Conservation (phyloP, 2,113 vertebrate species). For the Oreochromis aureus region DNA sequence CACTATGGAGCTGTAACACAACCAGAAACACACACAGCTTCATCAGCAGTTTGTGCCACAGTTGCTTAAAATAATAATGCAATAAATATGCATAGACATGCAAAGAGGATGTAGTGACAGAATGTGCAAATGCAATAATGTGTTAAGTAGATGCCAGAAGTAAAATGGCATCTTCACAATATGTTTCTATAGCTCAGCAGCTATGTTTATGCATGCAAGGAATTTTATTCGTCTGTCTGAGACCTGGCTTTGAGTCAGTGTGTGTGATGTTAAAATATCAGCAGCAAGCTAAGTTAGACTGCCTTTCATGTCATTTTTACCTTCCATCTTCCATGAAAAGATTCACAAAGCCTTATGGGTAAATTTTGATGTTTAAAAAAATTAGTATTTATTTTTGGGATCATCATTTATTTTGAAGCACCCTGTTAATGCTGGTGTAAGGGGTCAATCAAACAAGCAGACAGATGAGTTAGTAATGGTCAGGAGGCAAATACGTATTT, state of each 20-base stretch:
- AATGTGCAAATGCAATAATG: neutral
- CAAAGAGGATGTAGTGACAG: neutral
- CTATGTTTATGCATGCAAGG: neutral
- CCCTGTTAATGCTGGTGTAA: neutral
- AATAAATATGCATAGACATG: neutral
- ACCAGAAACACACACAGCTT: neutral
- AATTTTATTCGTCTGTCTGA: neutral
- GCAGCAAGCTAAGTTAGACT: neutral
- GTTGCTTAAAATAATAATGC: neutral
- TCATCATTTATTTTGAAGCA: neutral
- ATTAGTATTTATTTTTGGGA: neutral
- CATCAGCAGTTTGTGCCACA: slow-evolving; percentile 36
- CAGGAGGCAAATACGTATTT: neutral
- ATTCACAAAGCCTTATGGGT: neutral
- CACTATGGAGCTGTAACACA: neutral
- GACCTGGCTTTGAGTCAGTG: neutral
- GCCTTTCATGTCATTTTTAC: neutral
- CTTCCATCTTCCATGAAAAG: neutral
- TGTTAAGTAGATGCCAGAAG: neutral
- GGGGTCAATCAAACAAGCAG: neutral
- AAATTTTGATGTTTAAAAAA: neutral
- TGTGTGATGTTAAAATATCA: neutral
- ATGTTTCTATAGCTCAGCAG: neutral
- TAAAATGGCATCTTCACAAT: neutral
- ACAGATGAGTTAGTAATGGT: neutral